phyloP scores from a whole-genome alignment of 2,888 invertebrate genomes.

The Cancer borealis region DNA sequence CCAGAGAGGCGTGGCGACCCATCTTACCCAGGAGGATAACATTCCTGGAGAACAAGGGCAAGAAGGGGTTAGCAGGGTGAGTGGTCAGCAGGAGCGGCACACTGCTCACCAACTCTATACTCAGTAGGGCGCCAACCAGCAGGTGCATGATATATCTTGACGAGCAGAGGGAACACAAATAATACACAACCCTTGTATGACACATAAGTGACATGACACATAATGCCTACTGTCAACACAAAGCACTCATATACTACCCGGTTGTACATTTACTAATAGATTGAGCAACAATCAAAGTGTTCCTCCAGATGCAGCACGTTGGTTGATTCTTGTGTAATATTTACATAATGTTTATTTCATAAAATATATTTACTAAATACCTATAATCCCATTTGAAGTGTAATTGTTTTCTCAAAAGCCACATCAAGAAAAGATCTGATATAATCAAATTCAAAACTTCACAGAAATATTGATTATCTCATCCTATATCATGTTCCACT shows the following conservation, averaged over 20 bases:
- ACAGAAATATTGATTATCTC: background rate
- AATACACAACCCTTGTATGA: background rate
- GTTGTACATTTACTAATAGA: background rate
- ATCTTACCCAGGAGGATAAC: slow-evolving; percentile 44
- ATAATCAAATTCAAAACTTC: background rate
- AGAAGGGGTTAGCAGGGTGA: background rate
- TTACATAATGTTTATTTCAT: background rate
- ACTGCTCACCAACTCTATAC: background rate
- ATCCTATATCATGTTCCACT: background rate
- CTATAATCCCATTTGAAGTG: background rate
- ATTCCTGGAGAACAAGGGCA: slow-evolving; percentile 49
- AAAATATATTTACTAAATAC: background rate
- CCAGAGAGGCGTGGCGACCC: slow-evolving; percentile 51
- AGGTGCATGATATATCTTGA: background rate
- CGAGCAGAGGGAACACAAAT: background rate
- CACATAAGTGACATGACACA: background rate
- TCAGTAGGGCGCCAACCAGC: background rate
- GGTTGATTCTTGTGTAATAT: background rate
- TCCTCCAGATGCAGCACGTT: background rate
- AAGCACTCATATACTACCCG: background rate
- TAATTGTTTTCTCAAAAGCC: background rate
- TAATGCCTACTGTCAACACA: background rate
- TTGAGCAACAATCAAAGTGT: background rate
- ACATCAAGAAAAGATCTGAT: background rate
- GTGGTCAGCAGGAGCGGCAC: background rate